These are phyloP conservation scores for Myotis vivesi DNA, from an alignment of 2,797 vertebrate species.

Conservation along the genomic window DNA sequence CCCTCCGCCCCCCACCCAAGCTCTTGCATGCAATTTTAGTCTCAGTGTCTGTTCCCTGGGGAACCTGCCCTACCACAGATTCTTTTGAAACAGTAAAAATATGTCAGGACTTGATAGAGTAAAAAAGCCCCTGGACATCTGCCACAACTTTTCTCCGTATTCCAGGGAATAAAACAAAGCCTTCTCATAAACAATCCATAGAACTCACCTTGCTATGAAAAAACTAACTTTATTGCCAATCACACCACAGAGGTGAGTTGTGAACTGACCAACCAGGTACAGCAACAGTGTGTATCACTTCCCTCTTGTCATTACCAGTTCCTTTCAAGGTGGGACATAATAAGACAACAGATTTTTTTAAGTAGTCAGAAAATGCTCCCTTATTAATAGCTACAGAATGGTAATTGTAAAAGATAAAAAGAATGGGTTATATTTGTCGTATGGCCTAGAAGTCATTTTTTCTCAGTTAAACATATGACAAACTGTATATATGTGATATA, in stretches of 20 bases:
- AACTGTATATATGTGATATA: not conserved
- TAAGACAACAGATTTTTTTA: not conserved
- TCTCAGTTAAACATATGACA: not conserved
- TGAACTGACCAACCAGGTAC: not conserved
- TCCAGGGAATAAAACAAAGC: constrained; percentile 8
- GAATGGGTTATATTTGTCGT: not conserved
- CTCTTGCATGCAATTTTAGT: not conserved
- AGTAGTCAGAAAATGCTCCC: not conserved
- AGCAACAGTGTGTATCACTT: not conserved
- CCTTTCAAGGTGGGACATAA: not conserved
- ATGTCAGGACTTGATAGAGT: not conserved
- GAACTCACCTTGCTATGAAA: not conserved
- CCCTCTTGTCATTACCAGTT: not conserved
- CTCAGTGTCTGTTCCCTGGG: not conserved
- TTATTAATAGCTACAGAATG: not conserved
- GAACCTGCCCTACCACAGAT: not conserved
- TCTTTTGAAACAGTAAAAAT: constrained; percentile 17
- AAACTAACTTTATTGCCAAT: not conserved
- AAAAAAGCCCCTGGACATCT: not conserved
- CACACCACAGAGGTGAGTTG: not conserved
- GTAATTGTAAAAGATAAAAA: constrained; percentile 8
- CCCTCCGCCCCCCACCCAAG: not conserved
- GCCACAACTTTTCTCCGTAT: constrained; percentile 14
- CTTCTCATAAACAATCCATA: not conserved
- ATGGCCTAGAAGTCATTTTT: not conserved